These are phyloP conservation scores for Callinectes sapidus DNA, from an alignment of 2,888 invertebrate species.

Conservation along the genomic window DNA sequence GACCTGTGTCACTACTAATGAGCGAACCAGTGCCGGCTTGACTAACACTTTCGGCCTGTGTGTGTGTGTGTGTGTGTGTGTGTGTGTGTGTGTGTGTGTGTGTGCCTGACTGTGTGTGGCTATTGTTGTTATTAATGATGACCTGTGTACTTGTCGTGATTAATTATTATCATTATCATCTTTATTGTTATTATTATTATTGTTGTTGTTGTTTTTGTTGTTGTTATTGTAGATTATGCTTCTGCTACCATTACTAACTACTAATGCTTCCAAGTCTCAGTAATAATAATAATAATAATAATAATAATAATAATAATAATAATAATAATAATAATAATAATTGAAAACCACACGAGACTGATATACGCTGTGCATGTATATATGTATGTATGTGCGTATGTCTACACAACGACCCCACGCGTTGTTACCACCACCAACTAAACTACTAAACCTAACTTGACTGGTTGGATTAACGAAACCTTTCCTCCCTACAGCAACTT, in stretches of 20 bases:
- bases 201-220: background rate
- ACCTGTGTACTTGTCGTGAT: background rate
- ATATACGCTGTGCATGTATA: background rate
- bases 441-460: background rate
- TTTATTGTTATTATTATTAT: background rate
- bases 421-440: background rate
- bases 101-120: background rate
- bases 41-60: background rate
- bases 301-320: conserved; percentile 15
- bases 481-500: background rate
- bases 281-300: background rate
- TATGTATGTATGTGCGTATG: conserved; percentile 29
- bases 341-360: conserved; percentile 3
- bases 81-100: background rate
- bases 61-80: background rate
- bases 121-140: background rate
- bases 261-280: background rate
- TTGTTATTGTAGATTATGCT: background rate
- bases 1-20: no score
- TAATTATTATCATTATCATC: no score
- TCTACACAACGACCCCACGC: background rate
- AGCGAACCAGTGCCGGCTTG: background rate
- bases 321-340: conserved; percentile 23
- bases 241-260: background rate
- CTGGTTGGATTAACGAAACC: background rate